Evolutionary conservation across 1,140 invertebrate species (phyloP), one percentile per base, ranked within the genome.

Genomic region (Lanistes nyassanus): DNA sequence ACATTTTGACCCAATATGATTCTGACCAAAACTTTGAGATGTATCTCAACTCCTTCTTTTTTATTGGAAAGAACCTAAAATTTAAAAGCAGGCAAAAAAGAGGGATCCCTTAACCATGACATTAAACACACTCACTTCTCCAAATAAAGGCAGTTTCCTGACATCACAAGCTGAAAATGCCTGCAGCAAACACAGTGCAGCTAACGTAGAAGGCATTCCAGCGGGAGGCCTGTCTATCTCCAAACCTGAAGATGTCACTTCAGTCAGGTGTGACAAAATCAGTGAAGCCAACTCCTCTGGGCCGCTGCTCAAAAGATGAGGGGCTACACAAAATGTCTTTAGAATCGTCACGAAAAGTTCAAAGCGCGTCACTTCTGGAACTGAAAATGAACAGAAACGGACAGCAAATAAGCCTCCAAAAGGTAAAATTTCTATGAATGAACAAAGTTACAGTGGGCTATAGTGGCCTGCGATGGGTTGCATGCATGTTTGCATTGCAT

Each of bases 341-440:
- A 72, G 36, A 42, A 72, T 62, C 34, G 36, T 56, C 70, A 72
- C 70, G 37, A 72, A 56, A 56, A 60, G 70, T 72, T 72, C 55
- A 56, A 72, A 72, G n/a, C 70, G 70, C 37, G 70, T 56, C 16
- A 72, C 56, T 13, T 29, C 19, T 26, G 70, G 55, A 34, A 72
- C 70, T 72, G 56, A 21, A 58, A 34, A 36, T 56, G 42, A 47
- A 47, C 19, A 16, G 42, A 47, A n/a, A n/a, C n/a, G n/a, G n/a
- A n/a, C n/a, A n/a, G n/a, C n/a, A n/a, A n/a, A n/a, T n/a, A n/a
- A n/a, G n/a, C n/a, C n/a, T n/a, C n/a, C n/a, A n/a, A n/a, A n/a
- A n/a, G n/a, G n/a, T n/a, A n/a, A n/a, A n/a, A n/a, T n/a, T n/a
- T n/a, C n/a, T n/a, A n/a, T n/a, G 42, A 47, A 47, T 16, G 19